A percentile compares a stretch with the other conserved stretches of the same genome.
Conservation (phyloP, 2,888 invertebrate species). For the Andricus quercusramuli region DNA sequence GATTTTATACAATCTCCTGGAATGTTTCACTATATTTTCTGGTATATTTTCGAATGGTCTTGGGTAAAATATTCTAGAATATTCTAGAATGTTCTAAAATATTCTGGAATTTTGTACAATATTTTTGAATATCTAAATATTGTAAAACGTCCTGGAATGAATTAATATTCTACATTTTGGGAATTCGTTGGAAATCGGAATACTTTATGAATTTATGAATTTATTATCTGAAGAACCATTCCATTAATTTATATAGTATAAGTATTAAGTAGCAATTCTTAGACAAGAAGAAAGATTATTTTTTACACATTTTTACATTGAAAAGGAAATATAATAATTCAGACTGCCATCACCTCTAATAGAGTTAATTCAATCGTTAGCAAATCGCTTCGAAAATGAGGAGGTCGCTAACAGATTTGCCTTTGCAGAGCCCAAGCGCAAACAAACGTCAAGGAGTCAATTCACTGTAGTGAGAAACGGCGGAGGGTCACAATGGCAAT, state of each 20-base stretch:
- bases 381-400: conserved; percentile 12
- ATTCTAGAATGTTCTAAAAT: too few relatives aligned
- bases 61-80: too few relatives aligned
- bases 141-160: too few relatives aligned
- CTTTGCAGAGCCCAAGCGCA: conserved; percentile 51
- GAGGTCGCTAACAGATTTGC: conserved; percentile 24
- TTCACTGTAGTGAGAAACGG: conserved; percentile 55
- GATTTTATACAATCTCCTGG: too few relatives aligned
- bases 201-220: not conserved
- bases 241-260: not conserved
- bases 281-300: not conserved
- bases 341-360: conserved; percentile 18
- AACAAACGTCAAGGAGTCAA: conserved; percentile 52
- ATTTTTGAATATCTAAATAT: too few relatives aligned
- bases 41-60: too few relatives aligned
- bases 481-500: conserved; percentile 50
- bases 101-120: too few relatives aligned
- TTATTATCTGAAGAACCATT: not conserved
- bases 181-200: too few relatives aligned
- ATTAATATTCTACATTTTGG: too few relatives aligned
- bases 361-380: conserved; percentile 32
- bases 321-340: not conserved
- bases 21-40: too few relatives aligned
- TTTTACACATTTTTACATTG: not conserved
- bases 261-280: not conserved